Percentiles rank a stretch among this genome's conserved stretches.
Evolutionary conservation across 2,888 invertebrate species (phyloP).

Genomic region (Lycocerus yunnanus): DNA sequence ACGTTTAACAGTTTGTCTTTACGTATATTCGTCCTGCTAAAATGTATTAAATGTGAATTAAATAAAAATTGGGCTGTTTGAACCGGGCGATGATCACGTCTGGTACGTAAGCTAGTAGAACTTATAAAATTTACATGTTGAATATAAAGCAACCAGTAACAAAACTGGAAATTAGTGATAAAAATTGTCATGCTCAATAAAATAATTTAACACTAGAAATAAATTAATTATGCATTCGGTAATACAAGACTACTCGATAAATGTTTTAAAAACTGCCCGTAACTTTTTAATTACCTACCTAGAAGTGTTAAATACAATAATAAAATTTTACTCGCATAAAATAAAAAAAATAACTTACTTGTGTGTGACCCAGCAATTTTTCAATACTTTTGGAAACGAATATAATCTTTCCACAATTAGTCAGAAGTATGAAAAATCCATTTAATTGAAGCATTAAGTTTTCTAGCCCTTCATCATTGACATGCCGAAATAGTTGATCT

Average conservation of each 20-base stretch:
- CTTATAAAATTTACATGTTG: not conserved
- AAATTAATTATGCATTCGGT: not conserved
- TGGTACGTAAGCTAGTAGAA: not conserved
- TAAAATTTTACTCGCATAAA: not conserved
- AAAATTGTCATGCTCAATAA: not conserved
- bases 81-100: too few species aligned
- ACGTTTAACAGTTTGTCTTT: too few species aligned
- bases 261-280: not conserved
- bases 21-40: too few species aligned
- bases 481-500: constrained; percentile 57
- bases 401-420: constrained; percentile 81
- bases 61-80: too few species aligned
- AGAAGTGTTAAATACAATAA: not conserved
- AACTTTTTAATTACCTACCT: not conserved
- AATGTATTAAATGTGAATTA: too few species aligned
- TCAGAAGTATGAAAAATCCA: constrained; percentile 81
- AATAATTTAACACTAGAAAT: not conserved
- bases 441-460: constrained; percentile 64
- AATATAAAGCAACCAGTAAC: not conserved
- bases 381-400: constrained; percentile 85
- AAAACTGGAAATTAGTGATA: not conserved
- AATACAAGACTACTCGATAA: not conserved
- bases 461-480: constrained; percentile 67
- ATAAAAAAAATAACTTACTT: constrained; percentile 61
- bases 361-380: constrained; percentile 82